A percentile compares a stretch with the other conserved stretches of the same genome.
Conservation (phyloP, 2,888 invertebrate genomes). For the Dicyrtomina minuta region DNA sequence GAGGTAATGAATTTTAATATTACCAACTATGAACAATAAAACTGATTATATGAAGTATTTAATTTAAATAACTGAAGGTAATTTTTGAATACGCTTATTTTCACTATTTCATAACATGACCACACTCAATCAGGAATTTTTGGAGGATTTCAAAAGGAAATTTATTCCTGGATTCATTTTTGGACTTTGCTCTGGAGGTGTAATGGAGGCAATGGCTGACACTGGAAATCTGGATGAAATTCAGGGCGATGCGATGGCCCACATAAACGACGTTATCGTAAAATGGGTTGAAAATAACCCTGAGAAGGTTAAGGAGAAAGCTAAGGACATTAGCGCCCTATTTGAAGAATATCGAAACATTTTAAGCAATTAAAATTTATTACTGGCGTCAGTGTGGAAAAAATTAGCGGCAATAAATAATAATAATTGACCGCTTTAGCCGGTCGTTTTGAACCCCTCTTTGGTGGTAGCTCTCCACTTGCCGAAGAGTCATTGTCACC, state of each 20-base stretch:
- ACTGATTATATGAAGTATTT: no score
- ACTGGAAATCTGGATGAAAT: neutral
- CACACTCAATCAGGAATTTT: neutral
- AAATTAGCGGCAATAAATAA: neutral
- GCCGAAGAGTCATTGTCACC: no score
- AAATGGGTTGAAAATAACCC: constrained; percentile 8
- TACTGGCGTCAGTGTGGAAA: neutral
- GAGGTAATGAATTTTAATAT: neutral
- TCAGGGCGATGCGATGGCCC: neutral
- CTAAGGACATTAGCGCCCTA: neutral
- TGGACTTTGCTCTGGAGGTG: neutral
- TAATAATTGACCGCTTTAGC: no score
- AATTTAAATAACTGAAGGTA: no score
- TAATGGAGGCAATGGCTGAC: neutral
- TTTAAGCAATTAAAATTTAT: no score
- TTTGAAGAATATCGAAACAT: constrained; percentile 4
- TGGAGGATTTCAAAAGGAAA: neutral
- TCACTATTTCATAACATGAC: neutral
- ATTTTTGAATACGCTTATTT: neutral
- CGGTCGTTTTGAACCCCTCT: no score
- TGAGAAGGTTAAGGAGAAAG: neutral
- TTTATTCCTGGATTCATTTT: constrained; percentile 1
- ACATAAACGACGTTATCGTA: neutral
- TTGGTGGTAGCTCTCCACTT: no score
- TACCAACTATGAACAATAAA: neutral